Base-by-base conservation (phyloP, 2,113 vertebrate genomes). In the Plecturocebus donacophilus region DNA sequence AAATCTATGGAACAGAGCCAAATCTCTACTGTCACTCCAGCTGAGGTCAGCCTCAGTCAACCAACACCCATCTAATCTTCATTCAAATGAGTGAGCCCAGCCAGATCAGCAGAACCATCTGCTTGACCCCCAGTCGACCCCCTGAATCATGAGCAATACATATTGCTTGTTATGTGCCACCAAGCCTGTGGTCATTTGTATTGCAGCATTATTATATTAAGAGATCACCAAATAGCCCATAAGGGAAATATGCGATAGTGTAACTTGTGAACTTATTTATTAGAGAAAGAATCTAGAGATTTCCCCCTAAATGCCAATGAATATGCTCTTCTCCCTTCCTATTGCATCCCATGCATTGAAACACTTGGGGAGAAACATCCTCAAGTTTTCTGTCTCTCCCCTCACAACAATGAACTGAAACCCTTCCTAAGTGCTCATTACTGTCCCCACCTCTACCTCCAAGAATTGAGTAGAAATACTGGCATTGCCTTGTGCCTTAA, bases 241-340 rank as follows among this genome's bases (percentile, higher is more conserved):
- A 68, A 77, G 23, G 47, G 19, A 32, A 90, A 79, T 68, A 76
- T 35, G 5, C 52, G 40, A 83, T 2, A 35, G 1, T 52, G 1
- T 47, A 56, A 58, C 68, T 68, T 47, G 21, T 40, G 45, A 92
- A n/a, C 40, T 30, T 76, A 12, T 9, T 91, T 10, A 87, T 27
- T 66, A 49, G 35, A 83, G 32, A 75, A 86, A 52, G 11, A 85
- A 75, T 95, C 52, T 14, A 61, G 19, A 56, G 61, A 52, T 85
- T 97, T 84, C 45, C 35, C 56, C 45, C 52, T 83, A 92, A 90
- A 87, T 73, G 6, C 86, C 54, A 84, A 49, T 45, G n/a, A 49
- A 81, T 35, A 77, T 27, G 6, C 8, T 81, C 3, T 20, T 88
- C 30, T 71, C 7, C 35, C 40, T 90, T 66, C 20, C 23, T 47